Evolutionary conservation across 2,113 vertebrate species (phyloP).

Genomic region (Mungos mungo): DNA sequence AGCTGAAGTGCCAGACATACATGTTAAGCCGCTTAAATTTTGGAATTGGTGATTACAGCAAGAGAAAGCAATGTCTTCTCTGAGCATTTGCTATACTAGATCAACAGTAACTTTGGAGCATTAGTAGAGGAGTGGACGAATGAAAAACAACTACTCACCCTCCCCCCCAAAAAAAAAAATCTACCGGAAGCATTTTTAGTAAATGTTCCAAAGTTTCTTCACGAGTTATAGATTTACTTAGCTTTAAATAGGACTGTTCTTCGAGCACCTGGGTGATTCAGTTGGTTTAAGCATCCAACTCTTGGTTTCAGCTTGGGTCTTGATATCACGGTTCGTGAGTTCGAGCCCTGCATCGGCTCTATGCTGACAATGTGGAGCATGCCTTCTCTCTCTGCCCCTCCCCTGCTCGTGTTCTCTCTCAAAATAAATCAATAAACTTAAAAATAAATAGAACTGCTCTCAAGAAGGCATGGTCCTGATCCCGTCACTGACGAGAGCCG

Average conservation of each 20-base stretch:
- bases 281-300: no score
- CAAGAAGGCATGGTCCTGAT: background rate
- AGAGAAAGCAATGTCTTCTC: background rate
- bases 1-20: background rate
- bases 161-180: background rate
- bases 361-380: no score
- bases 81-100: background rate
- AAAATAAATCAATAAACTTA: no score
- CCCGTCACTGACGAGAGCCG: background rate
- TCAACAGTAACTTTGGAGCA: background rate
- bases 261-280: no score
- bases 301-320: no score
- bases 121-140: background rate
- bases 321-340: no score
- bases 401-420: no score
- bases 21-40: background rate
- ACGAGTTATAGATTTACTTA: background rate
- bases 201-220: background rate
- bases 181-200: background rate
- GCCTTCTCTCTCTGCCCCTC: no score
- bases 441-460: background rate
- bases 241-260: background rate
- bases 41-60: background rate
- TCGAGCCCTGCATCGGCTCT: no score
- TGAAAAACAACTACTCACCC: background rate